A percentile compares a stretch with the other conserved stretches of the same genome.
These are phyloP conservation scores for Drosophila acutilabella DNA, from an alignment of 2,888 invertebrate species.

Conservation along the genomic window DNA sequence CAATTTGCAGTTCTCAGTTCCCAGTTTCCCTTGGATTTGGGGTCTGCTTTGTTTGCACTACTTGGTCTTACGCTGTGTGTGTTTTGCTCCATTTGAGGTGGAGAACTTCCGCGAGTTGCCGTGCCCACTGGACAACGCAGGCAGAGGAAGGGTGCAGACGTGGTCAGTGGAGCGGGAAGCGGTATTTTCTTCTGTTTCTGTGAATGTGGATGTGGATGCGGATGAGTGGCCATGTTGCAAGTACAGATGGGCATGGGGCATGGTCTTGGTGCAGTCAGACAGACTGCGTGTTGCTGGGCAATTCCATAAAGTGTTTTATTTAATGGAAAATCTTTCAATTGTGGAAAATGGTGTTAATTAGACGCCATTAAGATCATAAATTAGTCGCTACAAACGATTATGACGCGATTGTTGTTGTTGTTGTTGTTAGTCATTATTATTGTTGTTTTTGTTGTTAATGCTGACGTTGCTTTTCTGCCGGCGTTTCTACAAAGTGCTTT, in stretches of 20 bases:
- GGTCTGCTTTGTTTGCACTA: slow-evolving; percentile 74
- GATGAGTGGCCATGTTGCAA: slow-evolving; percentile 56
- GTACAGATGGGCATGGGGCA: slow-evolving; percentile 9
- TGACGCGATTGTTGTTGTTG: slow-evolving; percentile 67
- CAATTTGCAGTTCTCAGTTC: slow-evolving; percentile 62
- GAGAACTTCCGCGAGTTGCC: slow-evolving; percentile 70
- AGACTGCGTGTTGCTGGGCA: slow-evolving; percentile 72
- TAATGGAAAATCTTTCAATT: slow-evolving; percentile 82
- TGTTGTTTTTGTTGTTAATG: slow-evolving; percentile 13
- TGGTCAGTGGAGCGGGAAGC: slow-evolving; percentile 60
- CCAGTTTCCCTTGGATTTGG: slow-evolving; percentile 52
- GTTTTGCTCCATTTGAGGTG: slow-evolving; percentile 78
- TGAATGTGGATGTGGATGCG: slow-evolving; percentile 44
- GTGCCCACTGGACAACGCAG: slow-evolving; percentile 48
- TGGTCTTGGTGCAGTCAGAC: slow-evolving; percentile 10
- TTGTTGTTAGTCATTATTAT: slow-evolving; percentile 34
- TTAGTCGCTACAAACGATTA: slow-evolving; percentile 81
- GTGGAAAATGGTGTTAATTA: slow-evolving; percentile 81
- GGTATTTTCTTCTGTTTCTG: not conserved
- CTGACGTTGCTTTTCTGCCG: slow-evolving; percentile 55
- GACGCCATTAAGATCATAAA: slow-evolving; percentile 80
- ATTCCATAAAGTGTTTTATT: slow-evolving; percentile 81
- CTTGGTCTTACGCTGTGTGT: slow-evolving; percentile 59
- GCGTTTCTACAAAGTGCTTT: slow-evolving; percentile 66
- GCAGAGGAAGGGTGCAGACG: slow-evolving; percentile 10